A percentile compares a stretch with the other conserved stretches of the same genome.
phyloP scores from a whole-genome alignment of 2,888 invertebrate species.

The Macrosoma leucophasiata region DNA sequence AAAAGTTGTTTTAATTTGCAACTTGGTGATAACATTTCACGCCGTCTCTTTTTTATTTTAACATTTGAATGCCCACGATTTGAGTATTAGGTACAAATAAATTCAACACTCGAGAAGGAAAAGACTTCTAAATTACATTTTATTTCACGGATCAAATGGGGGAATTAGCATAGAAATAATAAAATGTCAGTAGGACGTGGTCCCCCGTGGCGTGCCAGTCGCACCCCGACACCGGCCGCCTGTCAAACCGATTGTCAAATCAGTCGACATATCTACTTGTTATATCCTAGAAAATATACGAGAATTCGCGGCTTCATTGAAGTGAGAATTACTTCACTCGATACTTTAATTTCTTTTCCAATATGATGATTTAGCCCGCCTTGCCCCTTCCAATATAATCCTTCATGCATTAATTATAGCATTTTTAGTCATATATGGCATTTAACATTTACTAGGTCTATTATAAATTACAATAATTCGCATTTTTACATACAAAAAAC shows the following conservation, averaged over 20 bases:
- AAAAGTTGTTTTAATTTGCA: conserved; percentile 24
- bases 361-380: no score
- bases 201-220: conserved; percentile 40
- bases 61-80: conserved; percentile 13
- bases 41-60: conserved; percentile 24
- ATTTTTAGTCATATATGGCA: no score
- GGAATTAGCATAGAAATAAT: conserved; percentile 67
- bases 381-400: no score
- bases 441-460: no score
- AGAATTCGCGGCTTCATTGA: conserved; percentile 4
- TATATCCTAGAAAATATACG: conserved; percentile 23
- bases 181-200: conserved; percentile 51
- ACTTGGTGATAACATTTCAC: conserved; percentile 20
- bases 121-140: conserved; percentile 42
- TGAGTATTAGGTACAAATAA: conserved; percentile 16
- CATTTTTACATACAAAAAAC: no score
- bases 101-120: conserved; percentile 18
- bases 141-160: conserved; percentile 40
- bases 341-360: no score
- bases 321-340: no score
- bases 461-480: no score
- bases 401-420: no score
- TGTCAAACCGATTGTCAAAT: conserved; percentile 55
- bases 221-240: conserved; percentile 34
- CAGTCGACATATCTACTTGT: conserved; percentile 34